Base-by-base conservation (phyloP, 2,888 invertebrate genomes). In the Lithophane socia region DNA sequence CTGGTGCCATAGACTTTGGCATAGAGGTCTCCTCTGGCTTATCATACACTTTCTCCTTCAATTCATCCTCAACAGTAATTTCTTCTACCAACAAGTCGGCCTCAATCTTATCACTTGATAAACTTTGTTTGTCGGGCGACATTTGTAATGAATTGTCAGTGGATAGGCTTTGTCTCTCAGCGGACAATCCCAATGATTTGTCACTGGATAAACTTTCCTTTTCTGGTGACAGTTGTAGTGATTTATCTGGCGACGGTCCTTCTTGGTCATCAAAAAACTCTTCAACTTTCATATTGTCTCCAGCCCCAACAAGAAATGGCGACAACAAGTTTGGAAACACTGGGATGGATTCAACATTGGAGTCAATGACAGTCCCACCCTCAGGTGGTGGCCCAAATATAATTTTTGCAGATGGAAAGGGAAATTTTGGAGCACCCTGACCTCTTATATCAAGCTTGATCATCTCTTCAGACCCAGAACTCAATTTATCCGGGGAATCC, bases 391-490 rank as follows among this genome's bases (percentile, higher is more conserved):
- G 94, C 3, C 96, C 96, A 89, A 96, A 95, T 82, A 97, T 94
- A 68, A 96, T 96, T 92, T 96, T 95, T 24, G 94, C 92, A 79
- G 94, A 86, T 49, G 94, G 92, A 77, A 95, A 89, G 5, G 93
- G 87, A 82, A 93, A 94, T 86, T 94, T 96, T 13, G 94, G 95
- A 49, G 90, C 93, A 54, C 93, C 95, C 83, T 94, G 93, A 2
- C 97, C 97, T 90, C 97, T 91, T 58, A 97, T 97, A 88, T 97
- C 97, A 77, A 97, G 83, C 80, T 96, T 96, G 71, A 97, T 97
- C 12, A 97, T 95, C 85, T 97, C 97, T 82, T 97, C 97, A 54
- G 97, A 97, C 0, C 91, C 94, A 67, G 96, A 95, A 86, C 93
- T 94, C 13, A 86, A 84, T 85, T 91, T 93, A 13, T 91, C 90